These are phyloP conservation scores for Yasuhikotakia modesta DNA, from an alignment of 2,797 vertebrate species.

Conservation along the genomic window DNA sequence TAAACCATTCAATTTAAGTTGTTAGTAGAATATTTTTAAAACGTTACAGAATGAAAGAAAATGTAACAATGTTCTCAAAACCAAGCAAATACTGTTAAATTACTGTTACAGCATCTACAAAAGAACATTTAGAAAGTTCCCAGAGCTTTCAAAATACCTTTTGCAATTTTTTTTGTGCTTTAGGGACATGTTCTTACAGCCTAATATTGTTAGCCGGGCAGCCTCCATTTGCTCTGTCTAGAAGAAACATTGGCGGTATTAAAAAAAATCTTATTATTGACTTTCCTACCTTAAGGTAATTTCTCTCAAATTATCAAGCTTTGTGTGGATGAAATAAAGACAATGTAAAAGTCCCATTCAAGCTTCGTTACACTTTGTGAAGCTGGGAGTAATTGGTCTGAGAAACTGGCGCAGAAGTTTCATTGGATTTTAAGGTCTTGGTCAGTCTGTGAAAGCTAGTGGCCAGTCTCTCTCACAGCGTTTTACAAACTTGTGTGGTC, in stretches of 20 bases:
- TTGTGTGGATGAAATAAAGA: not conserved
- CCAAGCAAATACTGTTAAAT: no score
- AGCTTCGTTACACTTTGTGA: not conserved
- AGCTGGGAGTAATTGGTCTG: slow-evolving; percentile 23
- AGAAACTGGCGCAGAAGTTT: slow-evolving; percentile 32
- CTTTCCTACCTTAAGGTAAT: not conserved
- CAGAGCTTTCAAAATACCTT: no score
- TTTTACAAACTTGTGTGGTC: slow-evolving; percentile 73
- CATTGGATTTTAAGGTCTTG: slow-evolving; percentile 29
- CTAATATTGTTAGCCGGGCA: no score
- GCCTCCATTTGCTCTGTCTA: not conserved
- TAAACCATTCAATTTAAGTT: no score
- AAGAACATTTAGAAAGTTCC: no score
- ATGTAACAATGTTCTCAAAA: no score
- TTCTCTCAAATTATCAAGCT: not conserved
- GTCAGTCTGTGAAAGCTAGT: slow-evolving; percentile 42
- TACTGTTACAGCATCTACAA: no score
- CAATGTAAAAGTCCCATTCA: not conserved
- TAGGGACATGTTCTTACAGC: no score
- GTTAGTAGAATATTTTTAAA: no score
- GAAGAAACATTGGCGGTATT: not conserved
- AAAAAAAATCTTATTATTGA: not conserved
- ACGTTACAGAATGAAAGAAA: no score
- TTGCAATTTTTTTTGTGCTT: no score
- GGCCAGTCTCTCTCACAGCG: slow-evolving; percentile 28